Conservation (phyloP, 2,888 invertebrate genomes). For the Drosophila melanocephala region DNA sequence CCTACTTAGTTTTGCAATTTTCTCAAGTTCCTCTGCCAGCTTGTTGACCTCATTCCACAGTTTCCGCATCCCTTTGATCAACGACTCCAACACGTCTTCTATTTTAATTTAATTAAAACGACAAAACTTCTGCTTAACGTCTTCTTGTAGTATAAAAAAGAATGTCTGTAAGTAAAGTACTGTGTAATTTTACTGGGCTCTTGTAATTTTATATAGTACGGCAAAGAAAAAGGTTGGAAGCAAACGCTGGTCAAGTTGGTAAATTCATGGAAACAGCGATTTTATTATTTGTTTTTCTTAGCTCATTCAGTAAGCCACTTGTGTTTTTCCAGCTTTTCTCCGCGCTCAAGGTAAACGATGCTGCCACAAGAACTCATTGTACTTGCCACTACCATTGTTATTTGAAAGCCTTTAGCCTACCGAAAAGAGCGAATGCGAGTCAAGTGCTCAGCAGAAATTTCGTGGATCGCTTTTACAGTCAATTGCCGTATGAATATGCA, state of each 20-base stretch:
- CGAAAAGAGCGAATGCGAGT: constrained; percentile 20
- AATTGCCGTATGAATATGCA: constrained; percentile 67
- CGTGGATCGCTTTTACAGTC: constrained; percentile 45
- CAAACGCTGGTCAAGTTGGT: constrained; percentile 13
- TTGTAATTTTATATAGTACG: background rate
- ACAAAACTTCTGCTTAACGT: constrained; percentile 15
- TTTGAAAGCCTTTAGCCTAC: constrained; percentile 14
- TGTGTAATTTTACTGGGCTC: background rate
- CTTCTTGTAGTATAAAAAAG: constrained; percentile 1
- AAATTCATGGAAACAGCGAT: constrained; percentile 14
- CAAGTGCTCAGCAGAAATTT: constrained; percentile 30
- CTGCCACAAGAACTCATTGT: constrained; percentile 14
- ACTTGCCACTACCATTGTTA: constrained; percentile 33
- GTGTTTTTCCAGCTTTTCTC: constrained; percentile 25
- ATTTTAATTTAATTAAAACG: constrained; percentile 67
- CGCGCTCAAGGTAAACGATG: constrained; percentile 42
- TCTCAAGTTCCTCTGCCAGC: constrained; percentile 45
- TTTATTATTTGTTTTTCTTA: background rate
- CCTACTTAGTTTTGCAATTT: constrained; percentile 64
- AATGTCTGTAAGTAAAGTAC: background rate
- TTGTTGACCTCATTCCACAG: constrained; percentile 61
- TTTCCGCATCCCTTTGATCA: constrained; percentile 29
- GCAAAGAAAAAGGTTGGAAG: background rate
- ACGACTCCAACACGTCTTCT: constrained; percentile 22
- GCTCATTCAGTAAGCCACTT: constrained; percentile 41